Conservation (phyloP, 2,888 invertebrate genomes). For the Auanema sp. region DNA sequence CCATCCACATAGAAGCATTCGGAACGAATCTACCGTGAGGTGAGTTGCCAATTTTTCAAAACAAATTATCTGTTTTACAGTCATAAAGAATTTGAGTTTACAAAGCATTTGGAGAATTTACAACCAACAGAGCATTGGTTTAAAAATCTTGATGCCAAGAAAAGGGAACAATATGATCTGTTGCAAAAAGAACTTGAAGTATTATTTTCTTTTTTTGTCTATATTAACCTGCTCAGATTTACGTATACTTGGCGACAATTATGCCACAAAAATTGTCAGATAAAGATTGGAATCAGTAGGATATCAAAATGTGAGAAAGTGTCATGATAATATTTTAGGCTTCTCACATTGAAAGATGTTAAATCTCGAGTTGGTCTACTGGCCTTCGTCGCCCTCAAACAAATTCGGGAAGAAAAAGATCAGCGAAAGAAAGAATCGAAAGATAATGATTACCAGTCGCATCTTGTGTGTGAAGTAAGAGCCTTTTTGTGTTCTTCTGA, state of each 20-base stretch:
- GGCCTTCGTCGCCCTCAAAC: constrained; percentile 38
- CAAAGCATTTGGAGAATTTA: background rate
- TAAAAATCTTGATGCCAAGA: background rate
- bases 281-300: constrained; percentile 31
- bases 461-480: constrained; percentile 16
- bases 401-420: constrained; percentile 25
- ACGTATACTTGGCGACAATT: constrained; percentile 41
- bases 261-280: constrained; percentile 34
- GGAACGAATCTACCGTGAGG: too few relatives aligned
- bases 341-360: constrained; percentile 15
- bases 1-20: too few relatives aligned
- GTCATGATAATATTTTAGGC: constrained; percentile 6
- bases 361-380: constrained; percentile 30
- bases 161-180: background rate
- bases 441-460: constrained; percentile 2
- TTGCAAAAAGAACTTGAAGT: too few relatives aligned
- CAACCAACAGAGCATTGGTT: constrained; percentile 4
- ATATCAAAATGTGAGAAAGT: too few relatives aligned
- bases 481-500: too few relatives aligned
- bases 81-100: background rate
- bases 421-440: constrained; percentile 7
- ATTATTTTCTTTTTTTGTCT: too few relatives aligned
- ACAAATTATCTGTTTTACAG: background rate
- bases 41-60: too few relatives aligned
- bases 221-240: constrained; percentile 34